Percentiles rank a stretch among this genome's conserved stretches.
phyloP scores from a whole-genome alignment of 2,113 vertebrate genomes.

The Cacatua alba region DNA sequence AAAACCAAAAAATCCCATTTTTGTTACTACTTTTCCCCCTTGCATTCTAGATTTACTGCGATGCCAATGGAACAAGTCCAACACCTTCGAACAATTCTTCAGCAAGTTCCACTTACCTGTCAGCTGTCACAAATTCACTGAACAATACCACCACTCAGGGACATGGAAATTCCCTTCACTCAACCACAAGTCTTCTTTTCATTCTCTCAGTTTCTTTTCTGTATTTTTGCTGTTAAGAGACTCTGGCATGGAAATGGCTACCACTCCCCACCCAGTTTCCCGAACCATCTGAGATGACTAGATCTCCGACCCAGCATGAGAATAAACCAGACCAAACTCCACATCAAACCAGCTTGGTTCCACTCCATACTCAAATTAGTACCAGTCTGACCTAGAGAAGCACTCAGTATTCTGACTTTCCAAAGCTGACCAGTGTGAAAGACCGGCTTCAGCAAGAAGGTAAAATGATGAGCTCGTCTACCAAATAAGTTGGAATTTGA shows the following conservation, averaged over 20 bases:
- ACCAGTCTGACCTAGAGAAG: conserved; percentile 60
- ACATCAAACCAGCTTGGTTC: conserved; percentile 47
- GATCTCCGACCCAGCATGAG: conserved; percentile 62
- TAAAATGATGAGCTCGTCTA: conserved; percentile 9
- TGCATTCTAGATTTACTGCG: conserved; percentile 73
- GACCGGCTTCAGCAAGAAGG: background rate
- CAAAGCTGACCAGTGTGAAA: conserved; percentile 48
- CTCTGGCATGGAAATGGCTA: conserved; percentile 70
- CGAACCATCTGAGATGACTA: conserved; percentile 59
- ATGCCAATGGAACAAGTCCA: background rate
- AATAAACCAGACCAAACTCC: conserved; percentile 55
- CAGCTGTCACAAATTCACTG: conserved; percentile 48
- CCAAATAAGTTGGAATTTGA: conserved; percentile 49
- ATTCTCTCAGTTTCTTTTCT: conserved; percentile 75
- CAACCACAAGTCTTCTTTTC: conserved; percentile 68
- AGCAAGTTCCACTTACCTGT: conserved; percentile 21
- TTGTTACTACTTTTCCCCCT: background rate
- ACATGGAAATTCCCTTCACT: conserved; percentile 68
- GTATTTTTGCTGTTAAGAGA: conserved; percentile 80
- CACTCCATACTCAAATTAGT: conserved; percentile 44
- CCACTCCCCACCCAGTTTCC: conserved; percentile 56
- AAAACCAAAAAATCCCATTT: background rate
- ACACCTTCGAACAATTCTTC: conserved; percentile 17
- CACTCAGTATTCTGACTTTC: conserved; percentile 42
- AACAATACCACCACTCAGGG: conserved; percentile 65